Base-by-base conservation (phyloP, 2,797 vertebrate species). In the Apogon talboti region DNA sequence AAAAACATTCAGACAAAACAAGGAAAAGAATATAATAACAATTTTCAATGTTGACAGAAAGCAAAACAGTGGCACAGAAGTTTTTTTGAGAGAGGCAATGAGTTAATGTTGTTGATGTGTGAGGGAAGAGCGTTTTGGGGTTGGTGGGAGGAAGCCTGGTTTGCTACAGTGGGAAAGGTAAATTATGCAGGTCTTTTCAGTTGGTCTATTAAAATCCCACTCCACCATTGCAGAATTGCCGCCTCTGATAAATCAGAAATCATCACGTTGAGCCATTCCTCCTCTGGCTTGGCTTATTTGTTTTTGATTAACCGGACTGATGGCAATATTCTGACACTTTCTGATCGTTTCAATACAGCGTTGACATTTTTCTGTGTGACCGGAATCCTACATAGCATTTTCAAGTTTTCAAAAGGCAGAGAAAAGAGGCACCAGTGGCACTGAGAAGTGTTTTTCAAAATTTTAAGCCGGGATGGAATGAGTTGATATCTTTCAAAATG, bases 311-410 rank as follows among this genome's bases (percentile, higher is more conserved):
- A 64, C 71, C 56, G 61, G 67, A 68, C 64, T 18, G 33, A 59
- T 51, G 64, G 52, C 16, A 71, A 82, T 78, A 71, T 71, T 71
- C 62, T 83, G 73, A 67, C 77, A 81, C 18, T 79, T 53, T 61
- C 14, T 60, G 46, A 82, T 57, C 67, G 55, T 80, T 79, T 51
- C 38, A 7, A 63, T 48, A 38, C 10, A 30, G 11, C 19, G 14
- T 41, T 53, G 66, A 76, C 63, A 72, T 66, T 19, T 13, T 38
- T 18, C 19, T 21, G 30, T 3, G 21, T 56, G 63, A 74, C 72
- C 3, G 3, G 14, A 68, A 43, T 60, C 51, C 46, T 53, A 38
- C 58, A 56, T 37, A 4, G 21, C 44, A 13, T 54, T 15, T 9
- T 35, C 28, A 44, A 33, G 12, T 53, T 57, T 67, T 41, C 12